Conservation (phyloP, 2,888 invertebrate genomes). For the Dynastes hyllus region DNA sequence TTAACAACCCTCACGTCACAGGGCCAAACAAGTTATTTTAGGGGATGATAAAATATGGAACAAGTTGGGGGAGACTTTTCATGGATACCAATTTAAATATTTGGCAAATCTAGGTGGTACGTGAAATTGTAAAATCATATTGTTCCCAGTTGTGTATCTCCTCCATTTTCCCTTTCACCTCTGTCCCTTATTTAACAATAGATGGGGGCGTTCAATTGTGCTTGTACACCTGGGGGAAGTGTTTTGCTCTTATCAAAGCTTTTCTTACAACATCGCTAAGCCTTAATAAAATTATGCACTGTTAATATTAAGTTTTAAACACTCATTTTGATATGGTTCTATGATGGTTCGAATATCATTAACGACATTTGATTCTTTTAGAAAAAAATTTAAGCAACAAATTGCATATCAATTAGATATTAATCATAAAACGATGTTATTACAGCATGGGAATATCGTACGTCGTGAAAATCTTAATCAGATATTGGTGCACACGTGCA, state of each 20-base stretch:
- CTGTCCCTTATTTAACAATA: neutral
- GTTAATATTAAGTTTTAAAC: neutral
- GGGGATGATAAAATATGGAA: too few species aligned
- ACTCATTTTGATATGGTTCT: too few species aligned
- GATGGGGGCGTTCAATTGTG: neutral
- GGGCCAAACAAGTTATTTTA: too few species aligned
- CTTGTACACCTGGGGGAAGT: neutral
- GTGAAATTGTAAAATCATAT: slow-evolving; percentile 4
- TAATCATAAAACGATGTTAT: too few species aligned
- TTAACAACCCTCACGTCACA: neutral
- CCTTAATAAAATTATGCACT: neutral
- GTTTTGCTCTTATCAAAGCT: neutral
- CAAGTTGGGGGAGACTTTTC: neutral
- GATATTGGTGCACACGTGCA: too few species aligned
- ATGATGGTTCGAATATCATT: too few species aligned
- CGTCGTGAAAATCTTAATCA: too few species aligned
- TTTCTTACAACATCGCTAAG: neutral
- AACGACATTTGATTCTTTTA: too few species aligned
- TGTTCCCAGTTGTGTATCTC: neutral
- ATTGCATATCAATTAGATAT: too few species aligned
- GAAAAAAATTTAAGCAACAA: too few species aligned
- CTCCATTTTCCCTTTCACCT: neutral
- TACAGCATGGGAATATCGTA: too few species aligned
- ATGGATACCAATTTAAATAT: neutral
- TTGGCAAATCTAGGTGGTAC: neutral